Evolutionary conservation across 2,113 vertebrate species (phyloP), one percentile per base, ranked within the genome.

Genomic region (Tautogolabrus adspersus): DNA sequence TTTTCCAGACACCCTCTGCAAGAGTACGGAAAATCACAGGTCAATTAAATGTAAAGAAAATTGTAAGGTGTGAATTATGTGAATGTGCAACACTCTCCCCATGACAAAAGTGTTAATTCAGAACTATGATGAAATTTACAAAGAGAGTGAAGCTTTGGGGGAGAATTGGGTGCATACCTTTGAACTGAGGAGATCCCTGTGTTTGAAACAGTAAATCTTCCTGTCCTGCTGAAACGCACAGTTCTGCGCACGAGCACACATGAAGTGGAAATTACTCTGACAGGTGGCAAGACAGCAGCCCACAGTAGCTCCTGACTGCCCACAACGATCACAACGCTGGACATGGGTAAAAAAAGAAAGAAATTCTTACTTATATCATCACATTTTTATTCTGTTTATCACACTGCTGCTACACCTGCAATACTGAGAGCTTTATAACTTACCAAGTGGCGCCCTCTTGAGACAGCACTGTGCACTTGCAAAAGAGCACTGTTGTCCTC

Each of bases 211-310:
- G 93, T 95, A 98, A 40, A 98, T 94, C 81, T 96, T 97, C 89
- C 95, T 96, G 92, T 98, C 96, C 3, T 93, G 91, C 91, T 97
- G 96, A 86, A 97, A 98, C 81, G 96, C 93, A 67, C 96, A 97
- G 76, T 89, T 94, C 59, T 94, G 91, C 55, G 92, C 91, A 30
- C 96, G 96, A 47, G 96, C 97, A 0, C 97, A 98, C 96, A 97
- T 97, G 91, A 97, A 98, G 91, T 98, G 97, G 87, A 95, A 98
- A 77, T 97, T 98, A 90, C 96, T 96, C 89, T 96, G 95, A 82
- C 97, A 98, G 23, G 96, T 95, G 37, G 95, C 86, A 0, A 97
- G 94, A 83, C 96, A 97, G 88, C 97, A 98, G 83, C 97, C 97
- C 55, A 98, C 97, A 0, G 97, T 98, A 22, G 97, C 97, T 0